These are phyloP conservation scores for Chrysotoxum bicinctum DNA, from an alignment of 2,888 invertebrate genomes.

Conservation along the genomic window DNA sequence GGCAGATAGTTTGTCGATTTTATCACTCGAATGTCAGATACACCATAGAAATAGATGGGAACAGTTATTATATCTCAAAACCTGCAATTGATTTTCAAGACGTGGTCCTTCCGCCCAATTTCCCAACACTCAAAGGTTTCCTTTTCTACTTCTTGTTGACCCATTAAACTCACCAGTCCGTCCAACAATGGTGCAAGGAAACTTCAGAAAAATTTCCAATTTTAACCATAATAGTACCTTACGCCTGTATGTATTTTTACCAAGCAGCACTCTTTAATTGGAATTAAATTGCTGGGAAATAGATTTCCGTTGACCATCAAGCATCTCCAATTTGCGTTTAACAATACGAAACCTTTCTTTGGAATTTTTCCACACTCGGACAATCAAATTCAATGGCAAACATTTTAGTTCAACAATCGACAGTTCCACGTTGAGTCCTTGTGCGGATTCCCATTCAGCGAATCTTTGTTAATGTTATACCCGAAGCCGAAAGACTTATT, in stretches of 20 bases:
- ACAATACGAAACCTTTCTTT: slow-evolving; percentile 54
- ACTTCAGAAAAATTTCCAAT: slow-evolving; percentile 25
- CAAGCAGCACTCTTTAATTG: slow-evolving; percentile 33
- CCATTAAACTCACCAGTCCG: slow-evolving; percentile 33
- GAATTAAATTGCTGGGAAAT: slow-evolving; percentile 51
- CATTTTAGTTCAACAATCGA: slow-evolving; percentile 14
- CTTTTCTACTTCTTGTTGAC: slow-evolving; percentile 33
- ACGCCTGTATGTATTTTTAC: not conserved
- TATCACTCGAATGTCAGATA: not conserved
- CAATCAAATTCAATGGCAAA: slow-evolving; percentile 41
- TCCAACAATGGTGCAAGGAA: not conserved
- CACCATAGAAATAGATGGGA: not conserved
- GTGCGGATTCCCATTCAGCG: slow-evolving; percentile 38
- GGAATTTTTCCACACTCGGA: slow-evolving; percentile 36
- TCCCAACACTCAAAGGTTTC: slow-evolving; percentile 30
- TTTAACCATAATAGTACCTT: not conserved
- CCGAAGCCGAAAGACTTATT: not conserved
- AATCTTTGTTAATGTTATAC: slow-evolving; percentile 24
- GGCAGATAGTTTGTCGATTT: not conserved
- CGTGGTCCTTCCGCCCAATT: not conserved
- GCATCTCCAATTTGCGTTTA: slow-evolving; percentile 53
- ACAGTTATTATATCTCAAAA: not conserved
- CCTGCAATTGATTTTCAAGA: not conserved
- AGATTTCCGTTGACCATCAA: slow-evolving; percentile 59
- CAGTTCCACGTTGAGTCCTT: not conserved